A percentile compares a stretch with the other conserved stretches of the same genome.
These are phyloP conservation scores for Drosophila nigromelanica DNA, from an alignment of 1,140 invertebrate genomes.

Conservation along the genomic window DNA sequence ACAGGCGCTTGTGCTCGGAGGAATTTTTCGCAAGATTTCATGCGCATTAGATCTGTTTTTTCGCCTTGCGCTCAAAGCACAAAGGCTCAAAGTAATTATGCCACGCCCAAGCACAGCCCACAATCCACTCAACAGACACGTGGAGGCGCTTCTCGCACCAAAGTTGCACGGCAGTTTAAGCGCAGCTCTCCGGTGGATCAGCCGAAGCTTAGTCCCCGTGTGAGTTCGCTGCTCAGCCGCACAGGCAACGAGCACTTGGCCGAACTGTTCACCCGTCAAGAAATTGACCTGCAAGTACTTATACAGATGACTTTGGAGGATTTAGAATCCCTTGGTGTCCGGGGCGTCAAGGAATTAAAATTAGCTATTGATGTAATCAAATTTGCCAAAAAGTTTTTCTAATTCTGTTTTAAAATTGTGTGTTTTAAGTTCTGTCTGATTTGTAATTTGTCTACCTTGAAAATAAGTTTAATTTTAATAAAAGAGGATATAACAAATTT, in stretches of 20 bases:
- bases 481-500: too few species aligned
- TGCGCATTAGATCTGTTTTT: slow-evolving; percentile 58
- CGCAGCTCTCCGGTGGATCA: slow-evolving; percentile 56
- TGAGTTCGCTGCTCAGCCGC: slow-evolving; percentile 50
- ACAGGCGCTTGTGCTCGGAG: not conserved
- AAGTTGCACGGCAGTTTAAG: slow-evolving; percentile 35
- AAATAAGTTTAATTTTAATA: not conserved
- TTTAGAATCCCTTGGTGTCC: slow-evolving; percentile 53
- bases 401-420: not conserved
- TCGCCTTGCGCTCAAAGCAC: slow-evolving; percentile 50
- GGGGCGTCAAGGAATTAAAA: slow-evolving; percentile 54
- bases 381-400: slow-evolving; percentile 61
- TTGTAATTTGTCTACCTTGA: not conserved
- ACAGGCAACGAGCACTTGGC: slow-evolving; percentile 58
- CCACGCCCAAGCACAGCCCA: not conserved
- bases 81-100: not conserved
- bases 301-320: slow-evolving; percentile 68
- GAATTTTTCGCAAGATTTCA: slow-evolving; percentile 53
- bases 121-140: not conserved
- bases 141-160: not conserved
- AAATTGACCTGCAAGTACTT: slow-evolving; percentile 60
- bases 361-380: slow-evolving; percentile 52
- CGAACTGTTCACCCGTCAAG: slow-evolving; percentile 61
- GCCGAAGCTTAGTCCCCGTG: slow-evolving; percentile 52
- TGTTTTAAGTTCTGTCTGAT: not conserved